Conservation (phyloP, 2,888 invertebrate genomes). For the Thera britannica region DNA sequence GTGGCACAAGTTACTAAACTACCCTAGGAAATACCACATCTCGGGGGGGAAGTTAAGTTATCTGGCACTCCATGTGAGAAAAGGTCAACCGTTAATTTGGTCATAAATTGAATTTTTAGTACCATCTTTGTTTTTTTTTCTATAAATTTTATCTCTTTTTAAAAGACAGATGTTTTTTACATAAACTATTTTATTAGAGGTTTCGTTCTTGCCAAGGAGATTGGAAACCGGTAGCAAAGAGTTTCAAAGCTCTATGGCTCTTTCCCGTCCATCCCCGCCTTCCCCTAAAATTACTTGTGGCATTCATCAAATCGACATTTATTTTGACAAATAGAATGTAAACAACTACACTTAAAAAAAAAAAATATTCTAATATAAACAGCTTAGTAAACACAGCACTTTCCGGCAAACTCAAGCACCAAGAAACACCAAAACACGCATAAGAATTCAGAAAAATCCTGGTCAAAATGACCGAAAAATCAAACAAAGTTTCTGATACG, state of each 20-base stretch:
- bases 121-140: slow-evolving; percentile 5
- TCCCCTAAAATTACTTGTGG: not conserved
- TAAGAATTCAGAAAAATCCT: not conserved
- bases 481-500: slow-evolving; percentile 10
- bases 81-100: slow-evolving; percentile 46
- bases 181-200: too few species aligned
- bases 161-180: slow-evolving; percentile 20
- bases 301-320: not conserved
- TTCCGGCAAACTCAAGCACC: not conserved
- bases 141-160: slow-evolving; percentile 9
- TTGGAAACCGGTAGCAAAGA: too few species aligned
- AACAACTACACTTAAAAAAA: not conserved
- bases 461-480: slow-evolving; percentile 5
- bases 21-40: slow-evolving; percentile 75
- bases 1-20: slow-evolving; percentile 25
- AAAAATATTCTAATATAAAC: not conserved
- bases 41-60: slow-evolving; percentile 71
- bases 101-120: slow-evolving; percentile 43
- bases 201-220: too few species aligned
- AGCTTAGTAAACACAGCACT: not conserved
- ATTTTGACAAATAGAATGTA: not conserved
- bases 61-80: slow-evolving; percentile 65
- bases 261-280: too few species aligned
- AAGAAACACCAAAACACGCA: not conserved
- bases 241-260: too few species aligned